A percentile compares a stretch with the other conserved stretches of the same genome.
These are phyloP conservation scores for Ctenosaura bakeri DNA, from an alignment of 2,797 vertebrate species.

Conservation along the genomic window DNA sequence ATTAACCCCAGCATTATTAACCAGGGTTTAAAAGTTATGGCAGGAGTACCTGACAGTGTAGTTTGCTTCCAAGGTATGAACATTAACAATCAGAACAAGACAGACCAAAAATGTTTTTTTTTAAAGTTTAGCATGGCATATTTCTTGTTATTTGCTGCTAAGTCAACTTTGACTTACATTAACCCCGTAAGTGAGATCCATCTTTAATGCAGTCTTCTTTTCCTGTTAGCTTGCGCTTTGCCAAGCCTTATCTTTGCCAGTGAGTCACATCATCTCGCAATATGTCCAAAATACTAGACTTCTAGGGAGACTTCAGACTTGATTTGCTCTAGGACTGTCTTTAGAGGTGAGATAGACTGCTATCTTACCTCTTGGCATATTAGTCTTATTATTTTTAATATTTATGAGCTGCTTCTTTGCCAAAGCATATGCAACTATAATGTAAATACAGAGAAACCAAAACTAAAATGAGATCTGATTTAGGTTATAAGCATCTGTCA, in stretches of 20 bases:
- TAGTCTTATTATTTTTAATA: conserved; percentile 21
- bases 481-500: conserved; percentile 13
- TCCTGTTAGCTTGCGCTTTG: too few species aligned
- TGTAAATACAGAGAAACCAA: not conserved
- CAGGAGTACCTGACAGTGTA: not conserved
- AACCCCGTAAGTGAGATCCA: too few species aligned
- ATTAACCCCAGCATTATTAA: not conserved
- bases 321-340: too few species aligned
- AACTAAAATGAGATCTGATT: not conserved
- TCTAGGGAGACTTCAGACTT: too few species aligned
- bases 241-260: too few species aligned
- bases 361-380: conserved; percentile 21
- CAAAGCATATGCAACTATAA: not conserved
- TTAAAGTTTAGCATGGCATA: not conserved
- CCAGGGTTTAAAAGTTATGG: not conserved
- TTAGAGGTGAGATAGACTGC: too few species aligned
- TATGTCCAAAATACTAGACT: too few species aligned
- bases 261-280: too few species aligned
- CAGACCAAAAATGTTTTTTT: conserved; percentile 60
- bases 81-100: conserved; percentile 9
- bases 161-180: too few species aligned
- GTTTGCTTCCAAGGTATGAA: not conserved
- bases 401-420: not conserved
- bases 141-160: too few species aligned
- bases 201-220: too few species aligned